Percentiles rank a stretch among this genome's conserved stretches.
Evolutionary conservation across 2,888 invertebrate genomes (phyloP).

Genomic region (Lydus trimaculatus): DNA sequence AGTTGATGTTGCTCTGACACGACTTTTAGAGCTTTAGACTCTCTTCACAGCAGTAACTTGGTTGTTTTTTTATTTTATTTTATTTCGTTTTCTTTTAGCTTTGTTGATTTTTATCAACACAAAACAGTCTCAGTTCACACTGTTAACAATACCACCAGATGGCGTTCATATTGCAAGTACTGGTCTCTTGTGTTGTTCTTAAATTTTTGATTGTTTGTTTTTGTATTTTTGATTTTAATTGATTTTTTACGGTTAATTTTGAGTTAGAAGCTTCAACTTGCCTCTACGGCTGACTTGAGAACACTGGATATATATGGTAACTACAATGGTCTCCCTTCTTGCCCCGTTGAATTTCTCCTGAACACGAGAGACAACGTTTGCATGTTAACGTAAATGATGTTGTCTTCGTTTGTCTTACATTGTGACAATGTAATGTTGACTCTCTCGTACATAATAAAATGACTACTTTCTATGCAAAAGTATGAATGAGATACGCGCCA

Average conservation of each 20-base stretch:
- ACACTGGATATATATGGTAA: constrained; percentile 63
- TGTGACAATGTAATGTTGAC: constrained; percentile 46
- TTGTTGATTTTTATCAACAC: constrained; percentile 1
- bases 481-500: constrained; percentile 66
- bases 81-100: background rate
- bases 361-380: constrained; percentile 62
- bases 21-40: background rate
- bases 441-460: constrained; percentile 62
- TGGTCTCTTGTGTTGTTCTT: background rate
- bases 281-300: constrained; percentile 62
- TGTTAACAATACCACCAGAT: background rate
- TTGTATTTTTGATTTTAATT: constrained; percentile 13
- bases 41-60: background rate
- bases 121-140: background rate
- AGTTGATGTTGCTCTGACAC: background rate
- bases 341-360: constrained; percentile 60
- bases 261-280: constrained; percentile 48
- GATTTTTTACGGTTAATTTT: constrained; percentile 21
- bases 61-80: background rate
- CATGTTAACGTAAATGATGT: constrained; percentile 59
- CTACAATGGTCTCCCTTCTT: constrained; percentile 57
- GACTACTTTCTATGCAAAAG: constrained; percentile 69
- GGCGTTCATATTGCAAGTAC: background rate
- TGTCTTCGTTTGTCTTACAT: constrained; percentile 52
- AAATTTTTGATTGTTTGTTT: constrained; percentile 7